Base-by-base conservation (phyloP, 2,113 vertebrate genomes). In the Tenebrosternarchus preto region DNA sequence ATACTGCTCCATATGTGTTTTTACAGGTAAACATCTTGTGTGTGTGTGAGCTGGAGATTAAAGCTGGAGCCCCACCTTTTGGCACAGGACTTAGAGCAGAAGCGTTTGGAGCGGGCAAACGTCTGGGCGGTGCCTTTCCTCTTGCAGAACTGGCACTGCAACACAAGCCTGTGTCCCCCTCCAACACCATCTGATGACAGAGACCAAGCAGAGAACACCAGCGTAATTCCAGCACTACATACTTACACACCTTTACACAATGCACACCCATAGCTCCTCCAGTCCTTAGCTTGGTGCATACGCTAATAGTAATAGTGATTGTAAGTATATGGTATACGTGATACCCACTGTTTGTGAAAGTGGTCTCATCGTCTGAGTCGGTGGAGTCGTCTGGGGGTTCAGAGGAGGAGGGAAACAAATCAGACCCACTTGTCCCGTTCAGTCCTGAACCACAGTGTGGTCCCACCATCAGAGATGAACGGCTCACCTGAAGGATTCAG, bases 71-170 rank as follows among this genome's bases (percentile, higher is more conserved):
- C 88, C 89, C 84, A 93, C 97, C 97, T 96, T 88, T 97, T 97
- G 63, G 97, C 96, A 91, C 97, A 99, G 75, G 96, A 96, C 82
- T 95, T 96, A 78, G 97, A 97, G 88, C 97, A 99, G 94, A 98
- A 99, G 81, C 97, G 94, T 70, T 98, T 98, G 84, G 97, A 98
- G 73, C 96, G 91, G 71, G 95, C 92, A 92, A 99, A 98, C 81
- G 95, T 96, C 91, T 94, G 93, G 5, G 96, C 91, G 82, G 96
- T 98, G 56, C 96, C 96, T 93, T 95, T 94, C 89, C 98, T 99
- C 3, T 95, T 96, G 85, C 97, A 99, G 90, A 97, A 97, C 92
- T 98, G 95, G 88, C 97, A 99, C 91, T 98, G 95, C 60, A 98
- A 92, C 83, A 99, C 89, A 0, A 92, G 82, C 92, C 95, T 86